Base-by-base conservation (phyloP, 2,888 invertebrate species). In the Synanthedon formicaeformis region DNA sequence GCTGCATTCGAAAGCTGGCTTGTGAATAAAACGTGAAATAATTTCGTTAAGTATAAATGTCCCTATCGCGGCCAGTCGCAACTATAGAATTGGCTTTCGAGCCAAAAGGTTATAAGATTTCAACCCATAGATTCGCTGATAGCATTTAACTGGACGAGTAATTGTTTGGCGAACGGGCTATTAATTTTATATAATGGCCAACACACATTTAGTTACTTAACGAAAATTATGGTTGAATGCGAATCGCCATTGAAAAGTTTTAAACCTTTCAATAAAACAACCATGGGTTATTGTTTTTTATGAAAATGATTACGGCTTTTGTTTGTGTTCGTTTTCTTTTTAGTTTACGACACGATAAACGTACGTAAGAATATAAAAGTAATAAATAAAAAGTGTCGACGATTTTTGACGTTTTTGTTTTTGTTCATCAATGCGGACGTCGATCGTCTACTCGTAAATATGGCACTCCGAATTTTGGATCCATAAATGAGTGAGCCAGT, bases 21-120 rank as follows among this genome's bases (percentile, higher is more conserved):
- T 34, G 34, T 10, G 34, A 34, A 34, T 34, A 34, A 34, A 34
- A 34, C 34, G 8, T 34, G 34, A 34, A 34, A 34, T 34, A 34
- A 10, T 34, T 34, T 34, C 34, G 34, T 2, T 10, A 34, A 34
- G 34, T 34, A 34, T 34, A 34, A 34, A 34, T 34, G 34, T 50
- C 16, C 14, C 18, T 48, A 48, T 48, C 14, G 8, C 13, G 48
- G 14, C 48, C 13, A 16, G 34, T 34, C 34, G 34, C 34, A 34
- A 34, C 8, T 34, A 10, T 34, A 34, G 34, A 34, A 34, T 34
- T 34, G 34, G 34, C 34, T 34, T 34, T 34, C 34, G 10, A 81
- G 77, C 78, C 81, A 82, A 82, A 81, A 84, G 81, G 81, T 85
- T 83, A 83, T 71, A 73, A 82, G 82, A 84, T 84, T 79, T 81